Percentiles rank a stretch among this genome's conserved stretches.
Evolutionary conservation across 1,140 invertebrate species (phyloP).

Genomic region (Solen grandis): DNA sequence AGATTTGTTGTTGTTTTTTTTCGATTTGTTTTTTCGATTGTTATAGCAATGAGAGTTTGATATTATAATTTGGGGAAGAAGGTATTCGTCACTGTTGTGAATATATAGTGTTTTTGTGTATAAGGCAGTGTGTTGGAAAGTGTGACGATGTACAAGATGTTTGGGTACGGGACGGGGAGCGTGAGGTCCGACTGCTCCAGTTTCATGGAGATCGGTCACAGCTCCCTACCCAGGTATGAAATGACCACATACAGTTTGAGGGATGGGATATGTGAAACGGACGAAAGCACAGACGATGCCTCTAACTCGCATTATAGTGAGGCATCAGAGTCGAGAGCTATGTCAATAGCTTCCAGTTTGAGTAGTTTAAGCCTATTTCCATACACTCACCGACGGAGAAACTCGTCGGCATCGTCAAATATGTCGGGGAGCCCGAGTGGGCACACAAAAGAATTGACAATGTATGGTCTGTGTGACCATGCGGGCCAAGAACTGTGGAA

Average conservation of each 20-base stretch:
- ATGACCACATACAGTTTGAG: slow-evolving; percentile 20
- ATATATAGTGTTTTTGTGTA: too few species aligned
- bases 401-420: slow-evolving; percentile 37
- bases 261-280: slow-evolving; percentile 43
- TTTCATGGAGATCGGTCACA: slow-evolving; percentile 27
- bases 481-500: slow-evolving; percentile 72
- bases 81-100: too few species aligned
- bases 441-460: slow-evolving; percentile 4
- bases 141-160: slow-evolving; percentile 39
- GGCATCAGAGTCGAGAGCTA: slow-evolving; percentile 19
- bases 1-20: too few species aligned
- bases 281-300: slow-evolving; percentile 46
- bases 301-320: slow-evolving; percentile 54
- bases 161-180: slow-evolving; percentile 41
- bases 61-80: too few species aligned
- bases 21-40: too few species aligned
- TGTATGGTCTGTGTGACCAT: slow-evolving; percentile 36
- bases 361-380: slow-evolving; percentile 50
- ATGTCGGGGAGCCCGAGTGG: slow-evolving; percentile 8
- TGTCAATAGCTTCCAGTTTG: slow-evolving; percentile 46
- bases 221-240: slow-evolving; percentile 38
- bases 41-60: too few species aligned
- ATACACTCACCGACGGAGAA: slow-evolving; percentile 14
- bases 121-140: neutral
- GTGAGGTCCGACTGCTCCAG: slow-evolving; percentile 42